Evolutionary conservation across 2,888 invertebrate genomes (phyloP), one percentile per base, ranked within the genome.

Genomic region (Hirtodrosophila histrioides): DNA sequence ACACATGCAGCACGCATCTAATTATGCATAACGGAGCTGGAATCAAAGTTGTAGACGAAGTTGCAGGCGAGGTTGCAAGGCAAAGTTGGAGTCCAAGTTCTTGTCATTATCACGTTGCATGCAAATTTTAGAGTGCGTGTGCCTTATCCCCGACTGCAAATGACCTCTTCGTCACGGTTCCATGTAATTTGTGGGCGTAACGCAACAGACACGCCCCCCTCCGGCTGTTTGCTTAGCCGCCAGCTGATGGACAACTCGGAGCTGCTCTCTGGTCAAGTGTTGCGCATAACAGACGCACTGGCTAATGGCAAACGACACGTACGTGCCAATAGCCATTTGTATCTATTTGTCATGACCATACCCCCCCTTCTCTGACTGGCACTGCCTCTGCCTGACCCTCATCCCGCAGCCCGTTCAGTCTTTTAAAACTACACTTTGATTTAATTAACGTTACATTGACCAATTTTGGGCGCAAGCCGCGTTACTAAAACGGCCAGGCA

Each of bases 371-470:
- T 23, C 29, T 5, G 5, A 12, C 12, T 27, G 1, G 12, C 41
- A 4, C 36, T 9, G 8, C 36, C 3, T 12, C 35, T 12, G 27
- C 23, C 35, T 23, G 36, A n/a, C 39, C 36, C 27, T 5, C 11
- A 29, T 10, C 24, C 17, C 24, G n/a, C 24, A n/a, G 9, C 8
- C 8, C 41, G 40, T n/a, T 54, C 40, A 40, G 53, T 55, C 36
- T 45, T 40, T 29, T 8, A 44, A 46, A 44, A 69, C 69, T 74
- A 62, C 82, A 69, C 81, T 83, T 75, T 89, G 88, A 89, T 88
- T 88, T 88, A 88, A 88, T 88, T 89, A 89, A 89, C 88, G 85
- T 88, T 86, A 78, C 84, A 80, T 86, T 88, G 87, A 75, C 89
- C 89, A 88, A 89, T 76, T 89, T 77, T 78, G 82, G 82, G 82